Conservation (phyloP, 2,888 invertebrate species). For the Priocnemis perturbator region DNA sequence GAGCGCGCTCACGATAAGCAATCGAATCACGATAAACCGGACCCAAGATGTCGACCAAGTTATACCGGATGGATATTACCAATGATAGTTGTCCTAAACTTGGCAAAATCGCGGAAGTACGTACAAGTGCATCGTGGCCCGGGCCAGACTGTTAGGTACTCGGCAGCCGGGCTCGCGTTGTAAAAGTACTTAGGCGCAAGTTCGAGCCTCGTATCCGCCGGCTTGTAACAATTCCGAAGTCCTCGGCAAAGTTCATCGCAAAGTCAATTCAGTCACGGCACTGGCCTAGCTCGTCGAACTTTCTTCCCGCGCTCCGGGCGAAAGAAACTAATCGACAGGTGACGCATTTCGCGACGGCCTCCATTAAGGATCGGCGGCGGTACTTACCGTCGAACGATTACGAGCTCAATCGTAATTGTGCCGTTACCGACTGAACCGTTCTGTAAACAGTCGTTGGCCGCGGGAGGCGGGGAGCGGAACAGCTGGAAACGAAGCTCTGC, state of each 20-base stretch:
- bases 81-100: constrained; percentile 28
- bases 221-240: constrained; percentile 39
- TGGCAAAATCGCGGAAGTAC: constrained; percentile 26
- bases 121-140: constrained; percentile 20
- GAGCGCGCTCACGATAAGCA: constrained; percentile 30
- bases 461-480: too few species aligned
- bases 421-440: too few species aligned
- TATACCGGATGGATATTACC: constrained; percentile 24
- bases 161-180: constrained; percentile 8
- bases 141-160: constrained; percentile 15
- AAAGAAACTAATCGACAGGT: too few species aligned
- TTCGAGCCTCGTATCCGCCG: constrained; percentile 21
- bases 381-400: too few species aligned
- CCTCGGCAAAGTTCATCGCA: constrained; percentile 32
- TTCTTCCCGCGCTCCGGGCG: background rate
- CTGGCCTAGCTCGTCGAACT: constrained; percentile 4
- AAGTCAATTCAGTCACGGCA: constrained; percentile 20
- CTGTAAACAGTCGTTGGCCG: too few species aligned
- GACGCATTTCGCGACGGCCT: too few species aligned
- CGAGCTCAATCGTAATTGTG: too few species aligned
- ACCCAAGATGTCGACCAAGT: constrained; percentile 40
- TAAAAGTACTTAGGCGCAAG: constrained; percentile 38
- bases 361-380: too few species aligned
- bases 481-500: too few species aligned
- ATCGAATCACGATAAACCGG: constrained; percentile 46